Evolutionary conservation across 2,888 invertebrate species (phyloP), one percentile per base, ranked within the genome.

Genomic region (Icerya purchasi): DNA sequence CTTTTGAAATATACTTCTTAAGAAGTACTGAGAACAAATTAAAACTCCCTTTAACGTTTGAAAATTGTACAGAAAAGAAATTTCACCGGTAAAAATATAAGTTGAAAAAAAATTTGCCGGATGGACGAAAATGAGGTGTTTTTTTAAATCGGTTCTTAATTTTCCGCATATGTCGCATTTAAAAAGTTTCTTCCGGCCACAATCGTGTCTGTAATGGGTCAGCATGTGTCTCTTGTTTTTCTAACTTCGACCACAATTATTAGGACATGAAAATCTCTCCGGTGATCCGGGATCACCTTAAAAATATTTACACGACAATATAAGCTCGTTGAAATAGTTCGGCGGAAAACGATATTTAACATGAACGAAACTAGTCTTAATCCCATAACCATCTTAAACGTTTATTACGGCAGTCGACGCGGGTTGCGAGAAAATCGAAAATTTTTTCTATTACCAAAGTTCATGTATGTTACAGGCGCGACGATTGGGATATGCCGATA

Each of bases 181-280:
- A 61, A 70, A 72, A 54, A 64, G 66, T 2, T 72, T 72, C 19
- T 67, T 68, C 62, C 68, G 68, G 22, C 72, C 73, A 62, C 73
- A 73, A 64, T 73, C 72, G 56, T 70, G 68, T 62, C 69, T 68
- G 58, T 70, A 62, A 64, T 73, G 73, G 24, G 24, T 59, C 23
- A 52, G 24, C 36, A 65, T 53, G 54, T 63, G 61, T 19, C 65
- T 58, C 36, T 62, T 61, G 1, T 59, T 58, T 49, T 61, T 60
- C 19, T 63, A 63, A 18, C 58, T 52, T 2, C 60, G 58, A 22
- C 62, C 61, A 22, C 62, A 61, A 19, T 58, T 23, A 54, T 60
- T 62, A 14, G 63, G 62, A 50, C 62, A 62, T n/a, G n/a, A n/a
- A n/a, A n/a, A n/a, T n/a, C n/a, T n/a, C n/a, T n/a, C n/a, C n/a